phyloP scores from a whole-genome alignment of 1,140 invertebrate genomes.

The Eumaeus atala region DNA sequence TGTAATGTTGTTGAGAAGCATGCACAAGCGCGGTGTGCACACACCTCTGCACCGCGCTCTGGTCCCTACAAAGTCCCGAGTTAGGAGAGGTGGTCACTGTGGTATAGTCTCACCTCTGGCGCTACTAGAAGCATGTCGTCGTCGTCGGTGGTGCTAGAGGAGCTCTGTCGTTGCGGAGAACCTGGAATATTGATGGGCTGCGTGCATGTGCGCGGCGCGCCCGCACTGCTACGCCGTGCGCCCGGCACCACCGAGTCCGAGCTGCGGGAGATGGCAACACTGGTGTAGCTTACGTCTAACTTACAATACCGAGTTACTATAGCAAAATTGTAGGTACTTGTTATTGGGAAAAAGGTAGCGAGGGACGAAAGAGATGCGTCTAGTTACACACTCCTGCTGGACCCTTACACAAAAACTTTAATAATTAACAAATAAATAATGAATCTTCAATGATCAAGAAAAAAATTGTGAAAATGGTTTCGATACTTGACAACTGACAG shows the following conservation, averaged over 20 bases:
- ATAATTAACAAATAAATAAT: too few species aligned
- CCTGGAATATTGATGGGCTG: conserved; percentile 80
- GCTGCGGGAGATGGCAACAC: conserved; percentile 23
- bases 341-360: neutral
- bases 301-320: too few species aligned
- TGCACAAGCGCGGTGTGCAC: conserved; percentile 34
- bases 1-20: conserved; percentile 80
- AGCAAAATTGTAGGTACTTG: neutral
- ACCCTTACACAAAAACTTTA: too few species aligned
- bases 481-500: too few species aligned
- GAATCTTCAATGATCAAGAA: too few species aligned
- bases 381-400: too few species aligned
- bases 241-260: conserved; percentile 50
- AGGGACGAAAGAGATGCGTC: too few species aligned
- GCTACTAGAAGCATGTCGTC: conserved; percentile 62
- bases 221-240: conserved; percentile 20
- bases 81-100: too few species aligned
- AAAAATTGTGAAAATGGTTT: too few species aligned
- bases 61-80: conserved; percentile 51
- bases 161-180: conserved; percentile 76
- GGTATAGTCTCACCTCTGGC: conserved; percentile 36
- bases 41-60: conserved; percentile 16
- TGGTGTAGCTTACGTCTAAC: too few species aligned
- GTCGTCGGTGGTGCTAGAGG: conserved; percentile 59
- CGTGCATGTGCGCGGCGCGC: conserved; percentile 43